Evolutionary conservation across 1,140 invertebrate genomes (phyloP).

Genomic region (Drosophila gunungcola): DNA sequence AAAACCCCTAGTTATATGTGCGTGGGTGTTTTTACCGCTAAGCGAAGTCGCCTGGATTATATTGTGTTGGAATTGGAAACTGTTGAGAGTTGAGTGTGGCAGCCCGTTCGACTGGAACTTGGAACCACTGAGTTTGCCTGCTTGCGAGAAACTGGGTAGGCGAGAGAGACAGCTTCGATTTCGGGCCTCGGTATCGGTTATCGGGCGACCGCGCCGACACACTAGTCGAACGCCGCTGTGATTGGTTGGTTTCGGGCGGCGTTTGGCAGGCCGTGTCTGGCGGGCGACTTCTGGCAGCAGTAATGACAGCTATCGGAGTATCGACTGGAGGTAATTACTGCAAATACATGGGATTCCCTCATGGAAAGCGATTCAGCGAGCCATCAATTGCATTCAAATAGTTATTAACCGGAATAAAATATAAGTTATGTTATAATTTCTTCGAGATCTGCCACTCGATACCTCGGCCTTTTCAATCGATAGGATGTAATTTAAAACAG

Average conservation of each 20-base stretch:
- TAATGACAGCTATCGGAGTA: constrained; percentile 6
- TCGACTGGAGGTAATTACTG: neutral
- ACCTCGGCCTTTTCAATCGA: neutral
- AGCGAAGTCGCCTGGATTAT: constrained; percentile 58
- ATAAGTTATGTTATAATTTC: too few species aligned
- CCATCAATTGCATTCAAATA: too few species aligned
- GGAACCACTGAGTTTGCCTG: constrained; percentile 42
- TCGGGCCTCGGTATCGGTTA: constrained; percentile 28
- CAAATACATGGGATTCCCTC: neutral
- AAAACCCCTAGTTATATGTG: constrained; percentile 2
- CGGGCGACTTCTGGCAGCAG: constrained; percentile 66
- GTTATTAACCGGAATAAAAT: too few species aligned
- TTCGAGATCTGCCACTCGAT: neutral
- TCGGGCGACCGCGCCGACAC: constrained; percentile 28
- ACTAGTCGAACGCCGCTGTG: constrained; percentile 21
- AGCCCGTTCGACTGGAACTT: neutral
- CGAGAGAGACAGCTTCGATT: constrained; percentile 18
- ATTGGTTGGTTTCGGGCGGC: constrained; percentile 58
- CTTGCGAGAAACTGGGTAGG: constrained; percentile 48
- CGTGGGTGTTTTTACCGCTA: constrained; percentile 69
- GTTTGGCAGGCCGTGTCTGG: constrained; percentile 71
- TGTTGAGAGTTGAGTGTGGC: constrained; percentile 5
- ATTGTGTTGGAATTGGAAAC: constrained; percentile 18
- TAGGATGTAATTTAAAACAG: neutral
- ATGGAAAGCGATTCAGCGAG: too few species aligned